These are phyloP conservation scores for Aptenodytes patagonicus DNA, from an alignment of 2,113 vertebrate genomes.

Conservation along the genomic window DNA sequence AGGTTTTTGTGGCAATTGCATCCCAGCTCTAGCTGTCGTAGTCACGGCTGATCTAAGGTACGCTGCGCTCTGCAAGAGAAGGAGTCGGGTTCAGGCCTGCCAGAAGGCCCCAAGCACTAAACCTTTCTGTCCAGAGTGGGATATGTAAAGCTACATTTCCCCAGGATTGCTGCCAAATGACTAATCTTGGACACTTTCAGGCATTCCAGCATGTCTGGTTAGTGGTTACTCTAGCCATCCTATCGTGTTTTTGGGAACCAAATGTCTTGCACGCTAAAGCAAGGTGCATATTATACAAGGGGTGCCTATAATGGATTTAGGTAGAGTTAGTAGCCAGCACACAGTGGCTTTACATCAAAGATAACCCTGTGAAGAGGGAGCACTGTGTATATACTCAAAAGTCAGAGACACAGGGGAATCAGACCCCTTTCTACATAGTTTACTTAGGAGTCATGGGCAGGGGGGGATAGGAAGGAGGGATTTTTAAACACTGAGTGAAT, in stretches of 20 bases:
- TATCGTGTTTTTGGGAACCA: slow-evolving; percentile 13
- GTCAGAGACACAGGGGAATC: background rate
- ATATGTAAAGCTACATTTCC: slow-evolving; percentile 37
- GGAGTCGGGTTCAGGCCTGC: background rate
- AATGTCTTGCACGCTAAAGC: background rate
- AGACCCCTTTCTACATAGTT: background rate
- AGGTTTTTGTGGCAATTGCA: background rate
- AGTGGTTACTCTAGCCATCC: slow-evolving; percentile 37
- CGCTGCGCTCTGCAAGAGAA: background rate
- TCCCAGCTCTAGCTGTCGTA: background rate
- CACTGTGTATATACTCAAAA: background rate
- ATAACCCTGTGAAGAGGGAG: background rate
- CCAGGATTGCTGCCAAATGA: slow-evolving; percentile 32
- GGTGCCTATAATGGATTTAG: background rate
- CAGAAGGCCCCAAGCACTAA: background rate
- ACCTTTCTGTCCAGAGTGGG: slow-evolving; percentile 34
- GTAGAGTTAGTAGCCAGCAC: background rate
- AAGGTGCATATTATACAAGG: slow-evolving; percentile 17
- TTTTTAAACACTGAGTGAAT: slow-evolving; percentile 9
- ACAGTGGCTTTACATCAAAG: background rate
- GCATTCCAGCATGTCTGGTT: slow-evolving; percentile 61
- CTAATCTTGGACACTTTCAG: slow-evolving; percentile 47
- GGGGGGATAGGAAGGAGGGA: background rate
- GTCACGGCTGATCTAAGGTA: background rate
- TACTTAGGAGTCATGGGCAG: background rate